Evolutionary conservation across 2,888 invertebrate species (phyloP), one percentile per base, ranked within the genome.

Genomic region (Platycheirus rosarum): DNA sequence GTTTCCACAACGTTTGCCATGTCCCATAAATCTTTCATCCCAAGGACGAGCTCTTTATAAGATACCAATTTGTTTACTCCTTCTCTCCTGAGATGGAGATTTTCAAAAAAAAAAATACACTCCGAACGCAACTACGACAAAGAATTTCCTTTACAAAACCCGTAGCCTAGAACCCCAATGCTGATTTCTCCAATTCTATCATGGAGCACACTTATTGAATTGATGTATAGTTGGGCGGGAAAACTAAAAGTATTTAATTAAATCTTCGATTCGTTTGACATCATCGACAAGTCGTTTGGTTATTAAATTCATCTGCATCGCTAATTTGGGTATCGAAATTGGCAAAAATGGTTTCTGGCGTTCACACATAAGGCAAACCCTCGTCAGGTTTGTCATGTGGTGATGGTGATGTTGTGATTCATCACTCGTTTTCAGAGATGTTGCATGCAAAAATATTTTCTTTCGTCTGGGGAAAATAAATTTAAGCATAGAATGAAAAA

Each of bases 201-300:
- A 55, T 20, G 2, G 57, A 20, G 29, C n/a, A 70, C 29, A 75
- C 65, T 79, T 69, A 79, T 69, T 65, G 46, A 60, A 70, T 76
- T 71, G 14, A 60, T 60, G 35, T 8, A 57, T n/a, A n/a, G n/a
- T n/a, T n/a, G n/a, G 40, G 40, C 23, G 55, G 16, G 48, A 16
- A 60, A 49, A 49, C 74, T 53, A 66, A 55, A 71, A 55, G 44
- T 76, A 80, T 80, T 80, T 80, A 80, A 80, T 80, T 80, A 80
- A 80, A 71, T 75, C 49, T 60, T 74, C 51, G 57, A 40, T 35
- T 71, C 14, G 3, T 44, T 44, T n/a, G 49, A 20, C 49, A 29
- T 20, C 29, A 23, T 16, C 8, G 4, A 32, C 37, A 29, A 44
- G 13, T 14, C 18, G 20, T 51, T 35, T 57, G 57, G 40, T 57